These are phyloP conservation scores for Oeneis ivallda DNA, from an alignment of 2,888 invertebrate species.

Conservation along the genomic window DNA sequence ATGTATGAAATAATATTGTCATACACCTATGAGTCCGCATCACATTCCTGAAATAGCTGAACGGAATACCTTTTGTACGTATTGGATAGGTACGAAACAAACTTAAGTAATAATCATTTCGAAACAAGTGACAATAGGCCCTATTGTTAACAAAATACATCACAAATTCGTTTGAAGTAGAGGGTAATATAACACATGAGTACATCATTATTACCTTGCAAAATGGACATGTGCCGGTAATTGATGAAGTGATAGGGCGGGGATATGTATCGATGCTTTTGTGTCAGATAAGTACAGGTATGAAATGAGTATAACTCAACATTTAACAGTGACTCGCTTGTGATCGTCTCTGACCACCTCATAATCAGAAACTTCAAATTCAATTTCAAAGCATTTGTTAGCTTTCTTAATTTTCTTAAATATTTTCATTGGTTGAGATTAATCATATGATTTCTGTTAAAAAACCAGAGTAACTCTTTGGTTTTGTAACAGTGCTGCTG, in stretches of 20 bases:
- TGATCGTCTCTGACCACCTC: too few relatives aligned
- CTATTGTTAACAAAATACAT: not conserved
- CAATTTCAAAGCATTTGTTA: too few relatives aligned
- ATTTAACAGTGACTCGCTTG: too few relatives aligned
- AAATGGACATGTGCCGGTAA: conserved; percentile 27
- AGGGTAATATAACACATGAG: not conserved
- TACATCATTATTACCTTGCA: conserved; percentile 26
- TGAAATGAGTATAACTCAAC: too few relatives aligned
- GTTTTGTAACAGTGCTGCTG: too few relatives aligned
- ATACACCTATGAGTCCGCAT: not conserved
- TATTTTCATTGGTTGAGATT: too few relatives aligned
- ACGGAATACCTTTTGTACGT: conserved; percentile 7
- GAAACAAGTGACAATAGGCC: not conserved
- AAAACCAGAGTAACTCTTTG: too few relatives aligned
- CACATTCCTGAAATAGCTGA: conserved; percentile 10
- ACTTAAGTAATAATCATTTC: conserved; percentile 5
- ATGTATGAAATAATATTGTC: not conserved
- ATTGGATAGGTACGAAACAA: not conserved
- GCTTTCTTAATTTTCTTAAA: too few relatives aligned
- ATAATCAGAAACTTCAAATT: too few relatives aligned
- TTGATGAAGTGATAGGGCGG: conserved; percentile 24
- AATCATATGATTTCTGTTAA: too few relatives aligned
- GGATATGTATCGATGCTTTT: conserved; percentile 13
- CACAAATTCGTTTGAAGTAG: not conserved
- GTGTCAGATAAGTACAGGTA: not conserved